Evolutionary conservation across 2,113 vertebrate species (phyloP).

Genomic region (Gadus macrocephalus): DNA sequence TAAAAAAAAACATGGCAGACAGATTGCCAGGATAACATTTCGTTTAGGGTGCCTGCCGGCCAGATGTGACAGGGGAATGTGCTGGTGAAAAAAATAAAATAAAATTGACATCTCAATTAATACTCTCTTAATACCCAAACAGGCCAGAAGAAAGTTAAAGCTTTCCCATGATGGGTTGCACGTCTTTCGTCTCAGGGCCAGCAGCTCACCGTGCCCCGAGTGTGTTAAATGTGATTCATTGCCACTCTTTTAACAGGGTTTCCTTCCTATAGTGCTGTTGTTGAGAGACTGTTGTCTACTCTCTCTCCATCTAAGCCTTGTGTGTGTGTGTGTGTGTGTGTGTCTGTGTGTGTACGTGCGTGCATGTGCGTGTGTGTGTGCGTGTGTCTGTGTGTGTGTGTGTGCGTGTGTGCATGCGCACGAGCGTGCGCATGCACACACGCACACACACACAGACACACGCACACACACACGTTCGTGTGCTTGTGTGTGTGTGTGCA

Average conservation of each 20-base stretch:
- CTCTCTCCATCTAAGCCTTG: no score
- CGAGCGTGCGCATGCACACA: no score
- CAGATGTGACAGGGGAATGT: no score
- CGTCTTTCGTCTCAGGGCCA: constrained; percentile 20
- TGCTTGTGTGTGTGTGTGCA: constrained; percentile 14
- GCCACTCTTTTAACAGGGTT: background rate
- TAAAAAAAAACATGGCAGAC: no score
- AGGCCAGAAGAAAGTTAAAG: constrained; percentile 5
- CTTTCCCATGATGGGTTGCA: constrained; percentile 15
- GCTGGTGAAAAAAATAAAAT: no score
- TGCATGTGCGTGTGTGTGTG: background rate
- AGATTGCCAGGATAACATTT: no score
- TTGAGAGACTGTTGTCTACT: no score
- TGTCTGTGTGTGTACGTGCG: background rate
- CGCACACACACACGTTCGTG: background rate
- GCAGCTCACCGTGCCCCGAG: constrained; percentile 16
- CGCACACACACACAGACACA: no score
- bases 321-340: background rate
- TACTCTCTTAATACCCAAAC: constrained; percentile 15
- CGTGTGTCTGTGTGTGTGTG: background rate
- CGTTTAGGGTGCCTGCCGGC: no score
- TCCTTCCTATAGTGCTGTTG: no score
- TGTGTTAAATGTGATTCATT: constrained; percentile 41
- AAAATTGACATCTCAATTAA: no score
- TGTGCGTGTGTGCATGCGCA: background rate